Evolutionary conservation across 2,797 vertebrate genomes (phyloP), one percentile per base, ranked within the genome.

Genomic region (Morus bassanus): DNA sequence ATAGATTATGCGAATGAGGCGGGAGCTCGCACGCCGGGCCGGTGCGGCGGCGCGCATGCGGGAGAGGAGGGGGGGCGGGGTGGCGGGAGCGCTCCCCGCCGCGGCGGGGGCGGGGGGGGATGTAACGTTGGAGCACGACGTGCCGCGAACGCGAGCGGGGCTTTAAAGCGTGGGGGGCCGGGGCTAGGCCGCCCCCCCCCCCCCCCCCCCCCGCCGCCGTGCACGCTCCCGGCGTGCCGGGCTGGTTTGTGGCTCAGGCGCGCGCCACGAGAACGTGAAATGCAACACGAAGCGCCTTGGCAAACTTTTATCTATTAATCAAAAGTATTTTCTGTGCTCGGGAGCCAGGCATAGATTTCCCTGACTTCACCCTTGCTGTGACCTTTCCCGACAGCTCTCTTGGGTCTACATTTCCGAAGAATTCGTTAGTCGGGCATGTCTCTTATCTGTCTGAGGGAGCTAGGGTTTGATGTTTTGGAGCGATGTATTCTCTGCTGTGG

Each of bases 1-100:
- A 93, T 96, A 70, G 0, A 88, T 97, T 97, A 97, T 97, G 97
- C 78, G 89, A 95, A 97, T 95, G 53, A 94, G 68, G 4, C 3
- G 63, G 33, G 54, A 9, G 18, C 41, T 41, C 41, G 15, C 41
- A 41, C 41, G 41, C 12, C 41, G 41, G 41, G 41, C 41, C 13
- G 13, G 41, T 41, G 41, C 13, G 41, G 41, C 12, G 41, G 15
- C 41, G 41, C 41, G 41, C 41, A 41, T 41, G 41, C n/a, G n/a
- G n/a, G n/a, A n/a, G n/a, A n/a, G n/a, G n/a, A n/a, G n/a, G n/a
- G n/a, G n/a, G n/a, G n/a, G n/a, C n/a, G n/a, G n/a, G n/a, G n/a
- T n/a, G n/a, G n/a, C n/a, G n/a, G n/a, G n/a, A n/a, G n/a, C n/a
- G n/a, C n/a, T n/a, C n/a, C n/a, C n/a, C n/a, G n/a, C n/a, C n/a